Evolutionary conservation across 2,113 vertebrate genomes (phyloP).

Genomic region (Dasyornis broadbenti): DNA sequence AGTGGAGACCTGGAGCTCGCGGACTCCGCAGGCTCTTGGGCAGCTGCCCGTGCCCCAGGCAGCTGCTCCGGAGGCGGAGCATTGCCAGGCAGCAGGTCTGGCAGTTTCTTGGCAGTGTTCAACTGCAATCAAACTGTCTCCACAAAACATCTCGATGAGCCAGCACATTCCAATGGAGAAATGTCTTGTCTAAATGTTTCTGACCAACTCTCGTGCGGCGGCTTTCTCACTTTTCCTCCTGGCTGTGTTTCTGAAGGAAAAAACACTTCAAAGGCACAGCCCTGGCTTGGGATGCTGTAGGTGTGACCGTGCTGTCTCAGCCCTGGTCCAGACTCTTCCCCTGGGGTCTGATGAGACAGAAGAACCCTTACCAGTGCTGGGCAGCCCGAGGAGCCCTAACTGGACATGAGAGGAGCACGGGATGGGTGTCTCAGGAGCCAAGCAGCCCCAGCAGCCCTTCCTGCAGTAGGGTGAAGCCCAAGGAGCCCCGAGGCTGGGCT

Average conservation of each 20-base stretch:
- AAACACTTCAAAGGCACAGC: background rate
- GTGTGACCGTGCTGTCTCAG: background rate
- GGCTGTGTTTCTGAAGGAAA: conserved; percentile 33
- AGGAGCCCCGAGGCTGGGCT: background rate
- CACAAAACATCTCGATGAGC: conserved; percentile 39
- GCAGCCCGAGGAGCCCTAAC: background rate
- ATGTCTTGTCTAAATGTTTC: conserved; percentile 64
- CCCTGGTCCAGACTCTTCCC: background rate
- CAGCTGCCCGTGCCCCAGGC: conserved; percentile 25
- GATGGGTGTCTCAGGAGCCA: accelerated
- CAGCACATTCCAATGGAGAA: conserved; percentile 63
- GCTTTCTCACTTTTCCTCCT: conserved; percentile 42
- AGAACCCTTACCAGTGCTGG: background rate
- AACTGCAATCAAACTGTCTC: conserved; percentile 19
- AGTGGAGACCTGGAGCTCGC: background rate
- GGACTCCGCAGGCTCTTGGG: background rate
- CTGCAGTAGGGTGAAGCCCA: background rate
- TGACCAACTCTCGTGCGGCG: conserved; percentile 34
- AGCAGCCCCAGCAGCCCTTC: background rate
- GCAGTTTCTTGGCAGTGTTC: conserved; percentile 42
- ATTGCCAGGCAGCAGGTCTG: conserved; percentile 52
- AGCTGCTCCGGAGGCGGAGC: background rate
- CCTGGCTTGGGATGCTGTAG: background rate
- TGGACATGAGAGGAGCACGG: background rate
- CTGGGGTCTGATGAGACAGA: background rate